phyloP scores from a whole-genome alignment of 2,113 vertebrate genomes.

The Paradisaea rubra region DNA sequence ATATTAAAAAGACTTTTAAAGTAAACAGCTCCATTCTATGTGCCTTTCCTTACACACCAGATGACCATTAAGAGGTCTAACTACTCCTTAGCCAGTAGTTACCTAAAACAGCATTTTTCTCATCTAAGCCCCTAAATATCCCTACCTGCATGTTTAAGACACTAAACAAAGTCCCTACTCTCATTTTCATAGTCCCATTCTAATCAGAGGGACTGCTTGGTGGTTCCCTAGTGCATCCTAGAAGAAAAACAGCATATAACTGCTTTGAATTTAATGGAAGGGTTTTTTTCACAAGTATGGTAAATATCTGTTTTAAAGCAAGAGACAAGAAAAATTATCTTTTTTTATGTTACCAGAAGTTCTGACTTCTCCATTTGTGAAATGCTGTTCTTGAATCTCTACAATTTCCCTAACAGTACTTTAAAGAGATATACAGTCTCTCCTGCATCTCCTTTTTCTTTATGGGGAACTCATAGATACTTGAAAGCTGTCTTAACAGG shows the following conservation, averaged over 20 bases:
- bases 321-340: background rate
- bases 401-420: background rate
- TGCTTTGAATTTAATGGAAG: background rate
- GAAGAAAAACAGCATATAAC: background rate
- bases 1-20: background rate
- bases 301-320: background rate
- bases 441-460: background rate
- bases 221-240: background rate
- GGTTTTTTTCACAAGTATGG: background rate
- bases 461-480: background rate
- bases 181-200: constrained; percentile 24
- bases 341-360: background rate
- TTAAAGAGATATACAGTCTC: background rate
- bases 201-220: background rate
- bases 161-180: background rate
- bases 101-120: constrained; percentile 17
- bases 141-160: background rate
- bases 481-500: background rate
- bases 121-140: background rate
- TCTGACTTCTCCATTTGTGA: background rate
- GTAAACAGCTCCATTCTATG: background rate
- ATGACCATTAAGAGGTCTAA: background rate
- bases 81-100: background rate
- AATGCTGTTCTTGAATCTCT: background rate
- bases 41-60: background rate